phyloP scores from a whole-genome alignment of 2,888 invertebrate species.

The Caenorhabditis sp. region DNA sequence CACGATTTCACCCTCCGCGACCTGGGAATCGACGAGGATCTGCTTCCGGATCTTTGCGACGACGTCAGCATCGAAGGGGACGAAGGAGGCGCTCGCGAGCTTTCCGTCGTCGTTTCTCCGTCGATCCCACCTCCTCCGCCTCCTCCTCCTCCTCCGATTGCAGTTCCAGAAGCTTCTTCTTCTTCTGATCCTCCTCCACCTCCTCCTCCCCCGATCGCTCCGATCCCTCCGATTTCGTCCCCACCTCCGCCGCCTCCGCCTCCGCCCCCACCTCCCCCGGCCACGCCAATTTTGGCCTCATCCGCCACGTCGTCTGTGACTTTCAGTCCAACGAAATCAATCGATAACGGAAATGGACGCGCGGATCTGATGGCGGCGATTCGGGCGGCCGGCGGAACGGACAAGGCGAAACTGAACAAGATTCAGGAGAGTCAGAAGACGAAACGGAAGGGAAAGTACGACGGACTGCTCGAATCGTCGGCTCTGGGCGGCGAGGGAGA shows the following conservation, averaged over 20 bases:
- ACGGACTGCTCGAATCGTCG: slow-evolving; percentile 45
- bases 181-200: no score
- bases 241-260: slow-evolving; percentile 33
- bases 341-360: slow-evolving; percentile 34
- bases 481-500: background rate
- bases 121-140: slow-evolving; percentile 17
- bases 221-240: slow-evolving; percentile 30
- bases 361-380: slow-evolving; percentile 66
- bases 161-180: no score
- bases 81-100: background rate
- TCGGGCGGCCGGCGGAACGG: slow-evolving; percentile 66
- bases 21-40: slow-evolving; percentile 25
- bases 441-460: slow-evolving; percentile 35
- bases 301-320: slow-evolving; percentile 30
- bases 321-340: slow-evolving; percentile 20
- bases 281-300: background rate
- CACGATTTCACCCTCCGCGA: slow-evolving; percentile 35
- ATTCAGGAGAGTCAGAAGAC: slow-evolving; percentile 16
- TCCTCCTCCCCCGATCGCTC: background rate
- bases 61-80: background rate
- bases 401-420: slow-evolving; percentile 60
- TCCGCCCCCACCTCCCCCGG: slow-evolving; percentile 20
- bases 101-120: background rate
- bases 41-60: slow-evolving; percentile 26
- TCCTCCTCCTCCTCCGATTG: background rate